Base-by-base conservation (phyloP, 2,888 invertebrate species). In the Bhutanitis thaidina region DNA sequence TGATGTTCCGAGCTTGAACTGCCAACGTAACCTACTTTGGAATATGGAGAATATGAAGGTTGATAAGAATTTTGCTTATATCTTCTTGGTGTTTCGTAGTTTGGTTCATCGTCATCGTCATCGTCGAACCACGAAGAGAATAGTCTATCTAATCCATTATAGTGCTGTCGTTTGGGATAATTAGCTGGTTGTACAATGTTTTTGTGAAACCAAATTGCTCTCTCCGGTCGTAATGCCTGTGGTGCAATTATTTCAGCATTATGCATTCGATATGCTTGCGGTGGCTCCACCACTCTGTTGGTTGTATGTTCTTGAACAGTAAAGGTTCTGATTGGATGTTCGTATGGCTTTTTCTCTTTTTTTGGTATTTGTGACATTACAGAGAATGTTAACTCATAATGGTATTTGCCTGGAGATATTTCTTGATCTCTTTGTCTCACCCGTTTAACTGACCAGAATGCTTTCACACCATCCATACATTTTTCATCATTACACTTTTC, bases 371-470 rank as follows among this genome's bases (percentile, higher is more conserved):
- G 91, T 7, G 88, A 83, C 37, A 74, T 74, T 1, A 94, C 91
- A 3, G 92, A 93, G 65, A 93, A 93, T 65, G 93, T 93, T 56
- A 94, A 76, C 73, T 94, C 94, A 64, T 93, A 94, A 59, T 86
- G 81, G 58, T 88, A 84, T 59, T 87, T 90, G 3, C 84, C 89
- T 0, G 74, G 80, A 32, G 76, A 59, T 1, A 66, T 85, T 77
- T 68, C 89, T 0, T 74, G 71, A 60, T 92, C 92, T 49, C 92
- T 87, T 70, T 94, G 94, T 36, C 93, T 80, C 45, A 93, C 91
- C 45, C 93, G 90, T 74, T 93, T 93, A 3, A 94, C 93, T 0
- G 92, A 91, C 94, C 94, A 94, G 49, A 92, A 71, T 0, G 94
- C 93, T 64, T 91, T 84, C 3, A 92, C 84, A 30, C 82, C 83